A percentile compares a stretch with the other conserved stretches of the same genome.
These are phyloP conservation scores for Nycteola revayana DNA, from an alignment of 2,888 invertebrate species.

Conservation along the genomic window DNA sequence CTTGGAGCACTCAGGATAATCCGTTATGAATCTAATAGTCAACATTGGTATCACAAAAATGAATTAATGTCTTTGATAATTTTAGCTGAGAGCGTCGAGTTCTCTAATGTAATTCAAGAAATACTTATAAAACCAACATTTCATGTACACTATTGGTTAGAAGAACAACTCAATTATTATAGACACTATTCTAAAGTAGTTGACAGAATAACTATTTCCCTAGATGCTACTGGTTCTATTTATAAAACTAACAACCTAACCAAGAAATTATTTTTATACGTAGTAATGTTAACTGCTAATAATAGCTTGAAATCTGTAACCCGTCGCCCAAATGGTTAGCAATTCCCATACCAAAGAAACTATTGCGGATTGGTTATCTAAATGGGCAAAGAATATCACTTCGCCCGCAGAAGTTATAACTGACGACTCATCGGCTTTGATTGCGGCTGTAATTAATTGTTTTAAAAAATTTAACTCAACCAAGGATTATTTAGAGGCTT, in stretches of 20 bases:
- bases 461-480: constrained; percentile 14
- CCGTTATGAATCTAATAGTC: constrained; percentile 13
- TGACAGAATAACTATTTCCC: constrained; percentile 16
- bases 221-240: constrained; percentile 18
- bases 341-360: constrained; percentile 14
- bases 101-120: constrained; percentile 13
- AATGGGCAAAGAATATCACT: constrained; percentile 17
- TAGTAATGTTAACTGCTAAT: constrained; percentile 15
- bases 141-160: constrained; percentile 17
- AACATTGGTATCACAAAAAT: constrained; percentile 14
- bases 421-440: constrained; percentile 17
- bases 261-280: constrained; percentile 16
- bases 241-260: constrained; percentile 14
- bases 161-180: constrained; percentile 16
- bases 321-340: constrained; percentile 15
- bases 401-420: constrained; percentile 16
- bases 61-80: constrained; percentile 15
- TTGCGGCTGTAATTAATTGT: constrained; percentile 15
- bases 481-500: constrained; percentile 17
- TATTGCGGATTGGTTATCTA: constrained; percentile 16
- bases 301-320: constrained; percentile 15
- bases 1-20: constrained; percentile 14
- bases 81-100: constrained; percentile 14
- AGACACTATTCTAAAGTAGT: constrained; percentile 16
- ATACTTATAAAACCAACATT: constrained; percentile 16